A percentile compares a stretch with the other conserved stretches of the same genome.
phyloP scores from a whole-genome alignment of 2,888 invertebrate species.

The Scaptomyza caliginosa region DNA sequence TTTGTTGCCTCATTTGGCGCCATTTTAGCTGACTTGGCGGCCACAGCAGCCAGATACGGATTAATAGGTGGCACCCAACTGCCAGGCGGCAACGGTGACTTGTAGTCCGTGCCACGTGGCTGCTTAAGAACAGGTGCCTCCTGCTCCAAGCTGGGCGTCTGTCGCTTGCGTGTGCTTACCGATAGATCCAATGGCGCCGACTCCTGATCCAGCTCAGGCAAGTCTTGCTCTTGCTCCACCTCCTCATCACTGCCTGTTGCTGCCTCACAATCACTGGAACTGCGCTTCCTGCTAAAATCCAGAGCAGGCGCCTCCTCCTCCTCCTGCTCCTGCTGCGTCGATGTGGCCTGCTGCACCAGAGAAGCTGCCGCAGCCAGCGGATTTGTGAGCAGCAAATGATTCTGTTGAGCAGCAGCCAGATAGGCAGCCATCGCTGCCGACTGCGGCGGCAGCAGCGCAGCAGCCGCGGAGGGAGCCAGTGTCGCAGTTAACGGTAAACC shows the following conservation, averaged over 20 bases:
- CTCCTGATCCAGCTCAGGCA: slow-evolving; percentile 33
- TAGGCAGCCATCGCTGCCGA: slow-evolving; percentile 93
- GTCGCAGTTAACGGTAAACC: slow-evolving; percentile 88
- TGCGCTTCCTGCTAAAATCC: slow-evolving; percentile 92
- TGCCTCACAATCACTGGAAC: slow-evolving; percentile 78
- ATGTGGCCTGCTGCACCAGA: slow-evolving; percentile 84
- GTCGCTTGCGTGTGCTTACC: slow-evolving; percentile 90
- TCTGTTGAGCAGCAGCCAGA: slow-evolving; percentile 90
- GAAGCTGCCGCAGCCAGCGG: slow-evolving; percentile 90
- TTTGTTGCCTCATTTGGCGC: slow-evolving; percentile 93
- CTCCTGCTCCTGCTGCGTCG: slow-evolving; percentile 69
- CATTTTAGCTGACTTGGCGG: slow-evolving; percentile 87
- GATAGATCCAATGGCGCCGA: slow-evolving; percentile 89
- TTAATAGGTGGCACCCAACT: slow-evolving; percentile 93
- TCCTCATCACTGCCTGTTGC: slow-evolving; percentile 69
- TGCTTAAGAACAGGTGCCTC: slow-evolving; percentile 87
- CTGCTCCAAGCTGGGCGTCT: slow-evolving; percentile 88
- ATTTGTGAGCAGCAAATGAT: slow-evolving; percentile 90
- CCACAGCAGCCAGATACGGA: slow-evolving; percentile 92
- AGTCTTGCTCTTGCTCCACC: slow-evolving; percentile 25
- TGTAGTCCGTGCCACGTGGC: slow-evolving; percentile 88
- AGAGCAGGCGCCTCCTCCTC: slow-evolving; percentile 87
- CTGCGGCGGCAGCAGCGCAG: slow-evolving; percentile 89
- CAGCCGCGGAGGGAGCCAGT: slow-evolving; percentile 87
- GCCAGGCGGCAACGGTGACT: slow-evolving; percentile 86